A percentile compares a stretch with the other conserved stretches of the same genome.
These are phyloP conservation scores for Ips typographus DNA, from an alignment of 1,140 invertebrate genomes.

Conservation along the genomic window DNA sequence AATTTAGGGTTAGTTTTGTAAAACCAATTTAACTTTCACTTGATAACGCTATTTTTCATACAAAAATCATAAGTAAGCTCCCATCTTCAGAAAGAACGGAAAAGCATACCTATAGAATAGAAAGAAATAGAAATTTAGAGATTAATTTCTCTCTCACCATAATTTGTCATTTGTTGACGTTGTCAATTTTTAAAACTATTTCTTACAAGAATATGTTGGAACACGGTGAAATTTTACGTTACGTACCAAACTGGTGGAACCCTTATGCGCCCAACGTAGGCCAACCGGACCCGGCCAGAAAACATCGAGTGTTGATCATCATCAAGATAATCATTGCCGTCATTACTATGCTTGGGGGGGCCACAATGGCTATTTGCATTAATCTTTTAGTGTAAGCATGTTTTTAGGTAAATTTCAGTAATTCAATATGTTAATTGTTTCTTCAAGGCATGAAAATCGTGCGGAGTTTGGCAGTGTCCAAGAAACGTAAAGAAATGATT, in stretches of 20 bases:
- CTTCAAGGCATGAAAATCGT: no score
- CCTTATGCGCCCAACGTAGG: not conserved
- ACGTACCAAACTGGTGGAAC: not conserved
- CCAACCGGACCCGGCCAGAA: not conserved
- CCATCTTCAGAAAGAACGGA: no score
- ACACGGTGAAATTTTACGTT: not conserved
- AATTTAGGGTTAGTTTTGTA: no score
- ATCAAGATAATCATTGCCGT: slow-evolving; percentile 1
- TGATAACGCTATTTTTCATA: no score
- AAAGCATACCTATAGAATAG: not conserved
- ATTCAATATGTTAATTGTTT: no score
- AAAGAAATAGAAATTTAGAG: not conserved
- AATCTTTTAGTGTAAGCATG: not conserved
- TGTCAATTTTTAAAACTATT: not conserved
- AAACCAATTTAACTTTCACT: no score
- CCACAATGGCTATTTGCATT: slow-evolving; percentile 9
- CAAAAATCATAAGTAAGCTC: no score
- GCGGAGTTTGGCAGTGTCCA: no score
- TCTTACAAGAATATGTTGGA: slow-evolving; percentile 3
- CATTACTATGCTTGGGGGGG: slow-evolving; percentile 3
- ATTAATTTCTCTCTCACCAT: not conserved
- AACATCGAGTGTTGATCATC: not conserved
- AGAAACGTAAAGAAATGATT: no score
- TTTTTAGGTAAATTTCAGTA: no score
- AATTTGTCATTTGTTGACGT: not conserved